phyloP scores from a whole-genome alignment of 2,888 invertebrate species.

The Tetragonisca angustula region DNA sequence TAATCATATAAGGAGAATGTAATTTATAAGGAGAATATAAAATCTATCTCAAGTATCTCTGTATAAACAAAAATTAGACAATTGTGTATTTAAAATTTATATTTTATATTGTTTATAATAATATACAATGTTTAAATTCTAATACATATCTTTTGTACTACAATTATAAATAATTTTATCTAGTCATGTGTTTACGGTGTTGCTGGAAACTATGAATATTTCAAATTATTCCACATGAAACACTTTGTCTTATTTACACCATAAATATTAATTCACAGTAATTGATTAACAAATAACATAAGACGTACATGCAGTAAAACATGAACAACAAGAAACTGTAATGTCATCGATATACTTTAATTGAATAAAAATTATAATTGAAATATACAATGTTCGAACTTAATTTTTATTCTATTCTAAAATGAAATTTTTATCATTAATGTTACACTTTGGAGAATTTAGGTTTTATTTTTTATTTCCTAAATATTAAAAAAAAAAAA shows the following conservation, averaged over 20 bases:
- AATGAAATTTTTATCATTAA: background rate
- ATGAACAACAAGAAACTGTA: slow-evolving; percentile 12
- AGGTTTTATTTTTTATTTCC: background rate
- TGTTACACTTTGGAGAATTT: background rate
- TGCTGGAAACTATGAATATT: slow-evolving; percentile 13
- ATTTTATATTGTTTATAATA: slow-evolving; percentile 16
- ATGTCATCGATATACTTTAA: slow-evolving; percentile 4
- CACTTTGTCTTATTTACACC: slow-evolving; percentile 3
- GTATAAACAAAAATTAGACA: background rate
- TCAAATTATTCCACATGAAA: slow-evolving; percentile 24
- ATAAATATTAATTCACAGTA: background rate
- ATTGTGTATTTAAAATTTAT: background rate
- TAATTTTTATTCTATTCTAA: background rate
- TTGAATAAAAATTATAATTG: slow-evolving; percentile 4
- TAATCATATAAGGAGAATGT: background rate
- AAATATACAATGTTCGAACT: background rate
- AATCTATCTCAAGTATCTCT: background rate
- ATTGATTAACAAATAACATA: background rate
- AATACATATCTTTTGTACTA: slow-evolving; percentile 3
- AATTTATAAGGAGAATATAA: background rate
- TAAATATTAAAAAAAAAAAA: background rate
- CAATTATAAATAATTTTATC: slow-evolving; percentile 22
- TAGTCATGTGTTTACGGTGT: slow-evolving; percentile 37
- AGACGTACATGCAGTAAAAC: background rate
- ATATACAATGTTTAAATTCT: slow-evolving; percentile 11